These are phyloP conservation scores for Lymantria dispar DNA, from an alignment of 2,888 invertebrate genomes.

Conservation along the genomic window DNA sequence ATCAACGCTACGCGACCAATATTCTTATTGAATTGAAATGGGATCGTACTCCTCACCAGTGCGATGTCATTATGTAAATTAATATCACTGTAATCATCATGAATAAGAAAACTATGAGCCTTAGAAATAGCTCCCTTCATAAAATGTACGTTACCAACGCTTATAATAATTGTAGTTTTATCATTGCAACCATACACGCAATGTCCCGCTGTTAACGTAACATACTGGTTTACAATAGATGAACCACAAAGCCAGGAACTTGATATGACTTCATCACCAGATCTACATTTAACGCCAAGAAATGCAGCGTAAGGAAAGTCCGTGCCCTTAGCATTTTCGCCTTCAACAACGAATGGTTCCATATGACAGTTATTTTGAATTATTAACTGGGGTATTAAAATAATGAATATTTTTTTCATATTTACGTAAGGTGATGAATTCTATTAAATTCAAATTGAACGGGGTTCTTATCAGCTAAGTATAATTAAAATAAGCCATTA, in stretches of 20 bases:
- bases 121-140: background rate
- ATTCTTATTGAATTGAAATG: conserved; percentile 29
- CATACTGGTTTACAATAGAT: conserved; percentile 35
- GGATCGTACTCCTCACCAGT: conserved; percentile 19
- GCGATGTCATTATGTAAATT: conserved; percentile 40
- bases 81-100: conserved; percentile 23
- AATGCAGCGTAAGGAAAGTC: conserved; percentile 4
- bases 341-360: conserved; percentile 2
- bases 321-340: background rate
- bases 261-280: background rate
- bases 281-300: background rate
- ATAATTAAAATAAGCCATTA: no score
- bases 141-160: conserved; percentile 11
- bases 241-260: conserved; percentile 32
- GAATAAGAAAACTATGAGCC: conserved; percentile 9
- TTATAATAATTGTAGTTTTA: background rate
- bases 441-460: no score
- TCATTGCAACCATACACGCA: conserved; percentile 19
- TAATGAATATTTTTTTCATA: background rate
- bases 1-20: conserved; percentile 41
- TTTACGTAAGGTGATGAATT: background rate
- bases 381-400: background rate
- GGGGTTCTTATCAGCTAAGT: no score
- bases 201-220: conserved; percentile 38
- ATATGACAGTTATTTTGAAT: background rate